Evolutionary conservation across 1,140 invertebrate genomes (phyloP).

Genomic region (Rhynchophorus ferrugineus): DNA sequence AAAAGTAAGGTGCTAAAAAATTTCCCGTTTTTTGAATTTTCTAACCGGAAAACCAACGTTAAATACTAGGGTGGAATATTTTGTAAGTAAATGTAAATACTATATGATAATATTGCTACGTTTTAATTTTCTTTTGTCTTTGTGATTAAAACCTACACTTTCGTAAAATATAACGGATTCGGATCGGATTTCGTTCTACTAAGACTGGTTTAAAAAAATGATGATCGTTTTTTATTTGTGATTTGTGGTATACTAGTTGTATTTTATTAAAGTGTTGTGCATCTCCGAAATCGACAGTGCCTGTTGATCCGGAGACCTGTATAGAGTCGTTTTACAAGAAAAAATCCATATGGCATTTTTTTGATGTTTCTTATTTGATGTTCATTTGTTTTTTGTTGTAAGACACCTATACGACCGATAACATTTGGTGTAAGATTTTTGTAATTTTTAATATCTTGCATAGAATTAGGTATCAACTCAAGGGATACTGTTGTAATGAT

Average conservation of each 20-base stretch:
- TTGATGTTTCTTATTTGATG: background rate
- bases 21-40: background rate
- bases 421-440: slow-evolving; percentile 12
- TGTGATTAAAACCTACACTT: background rate
- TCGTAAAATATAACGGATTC: background rate
- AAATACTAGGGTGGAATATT: background rate
- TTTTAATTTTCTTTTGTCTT: background rate
- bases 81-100: background rate
- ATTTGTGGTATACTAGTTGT: background rate
- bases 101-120: background rate
- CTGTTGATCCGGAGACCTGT: too few species aligned
- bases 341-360: too few species aligned
- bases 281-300: background rate
- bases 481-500: slow-evolving; percentile 19
- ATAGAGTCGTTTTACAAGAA: background rate
- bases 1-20: background rate
- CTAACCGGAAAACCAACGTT: background rate
- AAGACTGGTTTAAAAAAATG: background rate
- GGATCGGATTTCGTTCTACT: background rate
- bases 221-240: background rate
- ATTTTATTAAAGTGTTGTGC: background rate
- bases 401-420: background rate
- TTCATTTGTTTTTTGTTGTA: background rate
- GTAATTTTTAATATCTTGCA: slow-evolving; percentile 13
- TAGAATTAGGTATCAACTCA: slow-evolving; percentile 9